Conservation (phyloP, 2,888 invertebrate species). For the Caenorhabditis wallacei region DNA sequence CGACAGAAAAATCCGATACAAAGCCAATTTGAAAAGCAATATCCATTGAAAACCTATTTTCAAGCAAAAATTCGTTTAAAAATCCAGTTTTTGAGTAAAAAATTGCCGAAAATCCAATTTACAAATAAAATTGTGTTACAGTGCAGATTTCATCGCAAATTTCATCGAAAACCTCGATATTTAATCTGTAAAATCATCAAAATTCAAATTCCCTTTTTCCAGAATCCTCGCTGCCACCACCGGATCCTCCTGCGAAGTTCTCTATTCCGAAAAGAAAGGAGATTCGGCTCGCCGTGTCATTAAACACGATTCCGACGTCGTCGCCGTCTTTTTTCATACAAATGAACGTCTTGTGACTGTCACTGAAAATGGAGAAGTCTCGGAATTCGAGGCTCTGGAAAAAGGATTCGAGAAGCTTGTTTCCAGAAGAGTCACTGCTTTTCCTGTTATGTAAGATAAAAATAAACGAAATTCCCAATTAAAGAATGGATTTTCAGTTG, state of each 20-base stretch:
- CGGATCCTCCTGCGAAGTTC: constrained; percentile 29
- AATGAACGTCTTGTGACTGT: constrained; percentile 60
- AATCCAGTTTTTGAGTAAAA: too few relatives aligned
- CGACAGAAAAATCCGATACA: neutral
- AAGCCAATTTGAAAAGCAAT: too few relatives aligned
- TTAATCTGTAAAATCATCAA: too few relatives aligned
- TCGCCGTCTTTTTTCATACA: constrained; percentile 50
- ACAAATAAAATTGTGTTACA: too few relatives aligned
- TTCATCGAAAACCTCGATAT: too few relatives aligned
- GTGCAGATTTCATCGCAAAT: too few relatives aligned
- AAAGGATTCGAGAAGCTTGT: constrained; percentile 35
- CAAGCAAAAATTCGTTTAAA: too few relatives aligned
- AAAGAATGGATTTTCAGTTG: constrained; percentile 18
- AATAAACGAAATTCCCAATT: too few relatives aligned
- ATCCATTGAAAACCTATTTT: too few relatives aligned
- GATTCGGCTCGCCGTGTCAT: neutral
- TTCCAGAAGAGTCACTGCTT: constrained; percentile 56
- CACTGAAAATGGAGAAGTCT: constrained; percentile 61
- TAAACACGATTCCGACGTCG: constrained; percentile 53
- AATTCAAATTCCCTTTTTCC: constrained; percentile 5
- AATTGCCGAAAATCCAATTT: too few relatives aligned
- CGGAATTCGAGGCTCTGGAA: constrained; percentile 39
- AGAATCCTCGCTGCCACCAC: constrained; percentile 39
- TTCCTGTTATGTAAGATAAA: constrained; percentile 64
- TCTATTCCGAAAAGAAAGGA: constrained; percentile 14